Percentiles rank a stretch among this genome's conserved stretches.
Evolutionary conservation across 2,888 invertebrate species (phyloP).

Genomic region (Andrena chrysosceles): DNA sequence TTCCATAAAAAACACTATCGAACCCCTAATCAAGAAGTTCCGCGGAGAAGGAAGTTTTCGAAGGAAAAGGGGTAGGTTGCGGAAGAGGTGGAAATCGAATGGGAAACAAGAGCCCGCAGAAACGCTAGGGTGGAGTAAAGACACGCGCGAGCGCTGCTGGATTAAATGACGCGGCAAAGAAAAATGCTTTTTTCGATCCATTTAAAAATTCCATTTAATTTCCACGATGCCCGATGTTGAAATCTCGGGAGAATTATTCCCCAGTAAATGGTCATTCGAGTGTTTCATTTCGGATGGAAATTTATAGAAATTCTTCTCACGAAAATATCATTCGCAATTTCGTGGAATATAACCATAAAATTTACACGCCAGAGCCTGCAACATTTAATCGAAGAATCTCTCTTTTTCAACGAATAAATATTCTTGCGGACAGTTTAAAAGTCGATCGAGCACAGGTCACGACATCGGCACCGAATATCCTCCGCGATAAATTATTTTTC

Average conservation of each 20-base stretch:
- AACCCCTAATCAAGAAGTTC: constrained; percentile 80
- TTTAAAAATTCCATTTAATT: constrained; percentile 22
- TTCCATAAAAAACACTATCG: constrained; percentile 76
- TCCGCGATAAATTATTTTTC: constrained; percentile 76
- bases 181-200: constrained; percentile 10
- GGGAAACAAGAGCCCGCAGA: constrained; percentile 49
- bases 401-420: constrained; percentile 46
- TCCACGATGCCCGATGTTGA: neutral
- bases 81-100: constrained; percentile 60
- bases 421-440: constrained; percentile 44
- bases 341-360: constrained; percentile 22
- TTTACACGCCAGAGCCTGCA: constrained; percentile 27
- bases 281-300: neutral
- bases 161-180: constrained; percentile 4
- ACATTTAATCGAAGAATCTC: constrained; percentile 17
- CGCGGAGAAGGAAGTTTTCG: constrained; percentile 69
- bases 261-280: neutral
- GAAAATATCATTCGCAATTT: neutral
- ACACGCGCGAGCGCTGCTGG: neutral
- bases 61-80: constrained; percentile 38
- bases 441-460: constrained; percentile 33
- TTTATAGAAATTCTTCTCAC: constrained; percentile 28
- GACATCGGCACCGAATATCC: constrained; percentile 56
- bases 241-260: neutral
- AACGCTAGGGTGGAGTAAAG: constrained; percentile 3